phyloP scores from a whole-genome alignment of 2,113 vertebrate species.

The Agelaius tricolor region DNA sequence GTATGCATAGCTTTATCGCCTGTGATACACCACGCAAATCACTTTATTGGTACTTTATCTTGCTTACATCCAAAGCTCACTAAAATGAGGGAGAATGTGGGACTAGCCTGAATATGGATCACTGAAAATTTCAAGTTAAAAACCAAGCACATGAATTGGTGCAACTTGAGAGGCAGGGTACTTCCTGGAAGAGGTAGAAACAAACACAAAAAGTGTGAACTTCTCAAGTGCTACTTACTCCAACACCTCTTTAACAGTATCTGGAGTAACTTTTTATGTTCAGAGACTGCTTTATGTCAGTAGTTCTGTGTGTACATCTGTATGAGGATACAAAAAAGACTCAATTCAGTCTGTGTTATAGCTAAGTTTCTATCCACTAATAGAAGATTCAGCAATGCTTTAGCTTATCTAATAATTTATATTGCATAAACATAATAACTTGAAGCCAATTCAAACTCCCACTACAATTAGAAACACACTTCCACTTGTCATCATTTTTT shows the following conservation, averaged over 20 bases:
- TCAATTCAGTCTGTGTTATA: not conserved
- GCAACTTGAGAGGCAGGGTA: not conserved
- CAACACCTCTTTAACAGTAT: not conserved
- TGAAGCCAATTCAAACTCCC: conserved; percentile 35
- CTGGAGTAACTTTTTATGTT: not conserved
- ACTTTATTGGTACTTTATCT: not conserved
- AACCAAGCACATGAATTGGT: not conserved
- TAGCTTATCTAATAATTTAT: conserved; percentile 38
- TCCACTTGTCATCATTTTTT: conserved; percentile 37
- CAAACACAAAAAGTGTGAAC: fast-evolving
- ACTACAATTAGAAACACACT: conserved; percentile 49
- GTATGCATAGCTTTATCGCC: not conserved
- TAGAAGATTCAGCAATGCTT: conserved; percentile 2
- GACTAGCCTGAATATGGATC: not conserved
- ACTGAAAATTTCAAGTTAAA: not conserved
- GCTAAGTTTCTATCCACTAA: not conserved
- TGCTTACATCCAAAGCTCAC: not conserved
- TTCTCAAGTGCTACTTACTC: not conserved
- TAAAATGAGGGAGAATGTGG: not conserved
- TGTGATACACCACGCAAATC: not conserved
- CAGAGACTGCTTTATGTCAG: not conserved
- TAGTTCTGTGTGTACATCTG: not conserved
- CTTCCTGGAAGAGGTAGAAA: not conserved
- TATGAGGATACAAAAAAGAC: not conserved
- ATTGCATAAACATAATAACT: conserved; percentile 36